Conservation (phyloP, 1,140 invertebrate genomes). For the Bacillus rossius region DNA sequence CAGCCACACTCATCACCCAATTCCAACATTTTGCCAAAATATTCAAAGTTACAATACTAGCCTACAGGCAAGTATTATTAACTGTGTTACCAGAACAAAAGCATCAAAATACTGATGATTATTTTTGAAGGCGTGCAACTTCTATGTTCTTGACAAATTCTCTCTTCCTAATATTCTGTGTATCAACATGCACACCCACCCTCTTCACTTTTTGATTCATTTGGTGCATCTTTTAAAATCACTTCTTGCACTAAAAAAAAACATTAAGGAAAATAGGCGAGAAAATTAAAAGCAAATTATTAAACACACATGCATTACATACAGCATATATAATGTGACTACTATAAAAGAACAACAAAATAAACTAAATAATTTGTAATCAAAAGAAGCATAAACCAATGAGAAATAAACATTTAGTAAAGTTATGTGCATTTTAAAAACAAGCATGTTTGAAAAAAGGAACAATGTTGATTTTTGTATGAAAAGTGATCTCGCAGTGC, state of each 20-base stretch:
- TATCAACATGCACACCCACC: constrained; percentile 86
- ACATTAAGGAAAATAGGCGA: constrained; percentile 60
- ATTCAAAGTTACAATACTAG: too few species aligned
- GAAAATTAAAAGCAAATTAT: constrained; percentile 33
- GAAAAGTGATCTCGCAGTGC: too few species aligned
- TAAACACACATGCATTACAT: constrained; percentile 13
- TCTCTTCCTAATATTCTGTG: too few species aligned
- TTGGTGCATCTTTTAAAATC: constrained; percentile 92
- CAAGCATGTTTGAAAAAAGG: not conserved
- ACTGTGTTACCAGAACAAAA: too few species aligned
- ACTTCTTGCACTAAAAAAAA: constrained; percentile 91
- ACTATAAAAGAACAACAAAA: not conserved
- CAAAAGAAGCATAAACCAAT: not conserved
- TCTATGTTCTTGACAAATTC: too few species aligned
- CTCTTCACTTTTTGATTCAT: constrained; percentile 84
- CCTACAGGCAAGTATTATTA: too few species aligned
- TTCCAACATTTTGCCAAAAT: too few species aligned
- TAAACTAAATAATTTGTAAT: not conserved
- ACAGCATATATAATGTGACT: not conserved
- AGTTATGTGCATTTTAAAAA: not conserved
- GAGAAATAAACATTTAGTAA: not conserved
- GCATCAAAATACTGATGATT: too few species aligned
- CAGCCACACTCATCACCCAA: too few species aligned
- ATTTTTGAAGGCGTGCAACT: too few species aligned
- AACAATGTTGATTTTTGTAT: not conserved